phyloP scores from a whole-genome alignment of 2,113 vertebrate genomes.

The Grantiella picta region DNA sequence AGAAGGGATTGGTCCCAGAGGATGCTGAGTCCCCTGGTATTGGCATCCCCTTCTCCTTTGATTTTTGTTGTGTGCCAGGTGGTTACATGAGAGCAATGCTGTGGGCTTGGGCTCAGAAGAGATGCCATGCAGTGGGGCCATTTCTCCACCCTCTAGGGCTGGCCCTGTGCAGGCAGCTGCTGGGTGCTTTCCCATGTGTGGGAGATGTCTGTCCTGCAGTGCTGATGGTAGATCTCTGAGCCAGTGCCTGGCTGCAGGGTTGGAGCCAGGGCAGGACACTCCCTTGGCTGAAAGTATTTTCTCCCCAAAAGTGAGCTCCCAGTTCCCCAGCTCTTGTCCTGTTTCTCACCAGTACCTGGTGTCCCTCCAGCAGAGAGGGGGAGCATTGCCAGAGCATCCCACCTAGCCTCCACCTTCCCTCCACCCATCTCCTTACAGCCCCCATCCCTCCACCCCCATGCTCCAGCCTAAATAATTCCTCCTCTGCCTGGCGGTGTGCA shows the following conservation, averaged over 20 bases:
- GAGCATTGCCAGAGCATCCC: background rate
- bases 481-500: slow-evolving; percentile 40
- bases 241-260: rapidly evolving
- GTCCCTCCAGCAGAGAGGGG: background rate
- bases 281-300: background rate
- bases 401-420: background rate
- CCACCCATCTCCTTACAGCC: background rate
- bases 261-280: background rate
- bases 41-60: background rate
- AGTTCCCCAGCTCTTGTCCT: no score
- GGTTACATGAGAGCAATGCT: background rate
- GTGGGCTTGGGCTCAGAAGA: background rate
- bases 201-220: background rate
- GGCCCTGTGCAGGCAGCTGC: background rate
- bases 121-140: rapidly evolving
- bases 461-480: slow-evolving; percentile 55
- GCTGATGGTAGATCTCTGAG: rapidly evolving
- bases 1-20: background rate
- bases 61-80: rapidly evolving
- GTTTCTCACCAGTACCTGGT: background rate
- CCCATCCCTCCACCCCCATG: background rate
- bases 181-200: rapidly evolving
- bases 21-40: background rate
- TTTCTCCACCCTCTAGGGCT: background rate
- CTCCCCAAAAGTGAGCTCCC: background rate